Evolutionary conservation across 2,888 invertebrate genomes (phyloP).

Genomic region (Polyommatus iphigenia): DNA sequence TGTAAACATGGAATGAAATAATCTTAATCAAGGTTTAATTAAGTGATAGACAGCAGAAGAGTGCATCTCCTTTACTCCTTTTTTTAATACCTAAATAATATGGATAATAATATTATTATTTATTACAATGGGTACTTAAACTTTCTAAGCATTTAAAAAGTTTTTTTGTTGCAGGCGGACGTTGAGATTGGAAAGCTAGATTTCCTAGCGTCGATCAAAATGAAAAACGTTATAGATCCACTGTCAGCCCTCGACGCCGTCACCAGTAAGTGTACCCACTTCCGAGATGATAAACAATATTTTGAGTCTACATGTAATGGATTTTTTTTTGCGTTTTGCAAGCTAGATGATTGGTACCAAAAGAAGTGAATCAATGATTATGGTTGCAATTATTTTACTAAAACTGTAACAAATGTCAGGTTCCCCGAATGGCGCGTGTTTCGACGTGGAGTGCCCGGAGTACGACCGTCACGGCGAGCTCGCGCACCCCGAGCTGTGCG

Average conservation of each 20-base stretch:
- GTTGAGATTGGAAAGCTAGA: conserved; percentile 75
- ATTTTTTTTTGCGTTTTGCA: neutral
- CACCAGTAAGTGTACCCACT: conserved; percentile 49
- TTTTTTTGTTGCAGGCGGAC: conserved; percentile 71
- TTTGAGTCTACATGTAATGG: neutral
- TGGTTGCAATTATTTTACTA: neutral
- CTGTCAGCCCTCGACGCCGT: conserved; percentile 49
- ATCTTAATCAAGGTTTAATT: too few species aligned
- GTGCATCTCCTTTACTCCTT: too few species aligned
- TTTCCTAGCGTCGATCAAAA: conserved; percentile 47
- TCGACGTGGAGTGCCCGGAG: conserved; percentile 52
- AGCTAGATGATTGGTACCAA: neutral
- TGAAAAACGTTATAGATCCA: conserved; percentile 52
- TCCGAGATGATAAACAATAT: neutral
- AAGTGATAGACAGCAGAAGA: too few species aligned
- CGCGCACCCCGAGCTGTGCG: conserved; percentile 81
- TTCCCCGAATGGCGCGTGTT: conserved; percentile 39
- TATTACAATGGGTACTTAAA: too few species aligned
- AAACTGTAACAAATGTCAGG: conserved; percentile 15
- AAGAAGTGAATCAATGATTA: too few species aligned
- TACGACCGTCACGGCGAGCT: conserved; percentile 62
- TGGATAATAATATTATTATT: too few species aligned
- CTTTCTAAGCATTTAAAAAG: too few species aligned
- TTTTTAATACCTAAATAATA: too few species aligned
- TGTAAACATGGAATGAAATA: too few species aligned